A percentile compares a stretch with the other conserved stretches of the same genome.
These are phyloP conservation scores for Mythimna impura DNA, from an alignment of 2,888 invertebrate genomes.

Conservation along the genomic window DNA sequence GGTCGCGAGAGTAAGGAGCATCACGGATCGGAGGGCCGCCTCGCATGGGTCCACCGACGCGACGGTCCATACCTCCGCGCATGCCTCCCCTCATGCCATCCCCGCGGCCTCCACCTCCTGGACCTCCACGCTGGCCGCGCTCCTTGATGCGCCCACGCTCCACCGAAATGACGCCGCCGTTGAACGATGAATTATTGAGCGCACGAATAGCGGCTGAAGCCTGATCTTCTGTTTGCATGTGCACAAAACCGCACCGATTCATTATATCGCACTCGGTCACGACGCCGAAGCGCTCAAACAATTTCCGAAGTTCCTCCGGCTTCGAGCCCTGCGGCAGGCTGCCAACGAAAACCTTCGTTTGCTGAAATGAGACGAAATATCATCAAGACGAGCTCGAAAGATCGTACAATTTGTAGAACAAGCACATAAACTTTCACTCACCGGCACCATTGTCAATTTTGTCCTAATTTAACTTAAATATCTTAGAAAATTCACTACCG, in stretches of 20 bases:
- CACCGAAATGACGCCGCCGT: conserved; percentile 95
- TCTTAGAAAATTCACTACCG: conserved; percentile 47
- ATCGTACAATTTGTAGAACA: not conserved
- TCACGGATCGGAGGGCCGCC: conserved; percentile 79
- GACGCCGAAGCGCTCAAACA: conserved; percentile 96
- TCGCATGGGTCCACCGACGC: conserved; percentile 76
- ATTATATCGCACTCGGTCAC: conserved; percentile 98
- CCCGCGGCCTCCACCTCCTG: conserved; percentile 82
- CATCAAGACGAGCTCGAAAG: conserved; percentile 16
- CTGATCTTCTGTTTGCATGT: conserved; percentile 95
- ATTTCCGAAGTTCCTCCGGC: conserved; percentile 94
- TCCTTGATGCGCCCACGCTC: conserved; percentile 95
- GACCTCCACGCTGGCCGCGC: conserved; percentile 90
- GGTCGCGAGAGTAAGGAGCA: conserved; percentile 79
- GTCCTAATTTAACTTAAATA: conserved; percentile 52
- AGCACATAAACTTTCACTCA: conserved; percentile 71
- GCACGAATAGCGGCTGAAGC: conserved; percentile 95
- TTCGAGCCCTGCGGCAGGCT: conserved; percentile 96
- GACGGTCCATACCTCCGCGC: conserved; percentile 79
- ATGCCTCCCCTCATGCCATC: conserved; percentile 86
- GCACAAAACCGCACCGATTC: conserved; percentile 98
- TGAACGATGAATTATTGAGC: conserved; percentile 95
- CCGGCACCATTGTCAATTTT: conserved; percentile 83
- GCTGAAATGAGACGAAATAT: conserved; percentile 83
- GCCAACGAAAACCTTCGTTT: conserved; percentile 98